phyloP scores from a whole-genome alignment of 1,140 invertebrate genomes.

The Cotesia chilonis region DNA sequence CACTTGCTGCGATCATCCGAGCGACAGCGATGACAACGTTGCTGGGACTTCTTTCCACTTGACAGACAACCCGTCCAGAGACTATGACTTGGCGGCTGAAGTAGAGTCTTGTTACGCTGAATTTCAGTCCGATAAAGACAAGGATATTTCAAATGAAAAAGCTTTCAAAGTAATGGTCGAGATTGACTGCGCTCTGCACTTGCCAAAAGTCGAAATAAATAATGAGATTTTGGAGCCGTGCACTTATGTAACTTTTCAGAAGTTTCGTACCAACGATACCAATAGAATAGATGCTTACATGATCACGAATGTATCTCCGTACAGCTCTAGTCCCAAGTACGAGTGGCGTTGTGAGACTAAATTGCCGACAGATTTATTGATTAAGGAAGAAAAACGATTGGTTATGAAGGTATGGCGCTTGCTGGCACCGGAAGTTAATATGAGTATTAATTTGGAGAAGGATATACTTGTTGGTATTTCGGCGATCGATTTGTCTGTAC shows the following conservation, averaged over 20 bases:
- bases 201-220: slow-evolving; percentile 64
- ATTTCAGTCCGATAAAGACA: background rate
- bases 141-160: slow-evolving; percentile 25
- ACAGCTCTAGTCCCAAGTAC: slow-evolving; percentile 68
- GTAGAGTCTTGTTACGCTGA: background rate
- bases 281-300: slow-evolving; percentile 53
- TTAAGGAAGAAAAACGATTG: slow-evolving; percentile 68
- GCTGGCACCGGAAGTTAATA: slow-evolving; percentile 65
- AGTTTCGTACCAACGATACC: slow-evolving; percentile 51
- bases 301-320: slow-evolving; percentile 66
- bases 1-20: slow-evolving; percentile 19
- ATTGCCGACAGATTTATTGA: slow-evolving; percentile 66
- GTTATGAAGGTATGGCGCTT: slow-evolving; percentile 71
- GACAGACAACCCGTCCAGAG: background rate
- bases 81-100: background rate
- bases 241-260: slow-evolving; percentile 71
- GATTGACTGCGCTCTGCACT: slow-evolving; percentile 68
- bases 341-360: slow-evolving; percentile 66
- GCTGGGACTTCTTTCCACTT: background rate
- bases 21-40: background rate
- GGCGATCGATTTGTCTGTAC: slow-evolving; percentile 68
- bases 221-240: slow-evolving; percentile 63
- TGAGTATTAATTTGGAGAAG: slow-evolving; percentile 51
- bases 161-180: slow-evolving; percentile 64
- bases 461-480: slow-evolving; percentile 69